These are phyloP conservation scores for Tachypleus tridentatus DNA, from an alignment of 1,140 invertebrate species.

Conservation along the genomic window DNA sequence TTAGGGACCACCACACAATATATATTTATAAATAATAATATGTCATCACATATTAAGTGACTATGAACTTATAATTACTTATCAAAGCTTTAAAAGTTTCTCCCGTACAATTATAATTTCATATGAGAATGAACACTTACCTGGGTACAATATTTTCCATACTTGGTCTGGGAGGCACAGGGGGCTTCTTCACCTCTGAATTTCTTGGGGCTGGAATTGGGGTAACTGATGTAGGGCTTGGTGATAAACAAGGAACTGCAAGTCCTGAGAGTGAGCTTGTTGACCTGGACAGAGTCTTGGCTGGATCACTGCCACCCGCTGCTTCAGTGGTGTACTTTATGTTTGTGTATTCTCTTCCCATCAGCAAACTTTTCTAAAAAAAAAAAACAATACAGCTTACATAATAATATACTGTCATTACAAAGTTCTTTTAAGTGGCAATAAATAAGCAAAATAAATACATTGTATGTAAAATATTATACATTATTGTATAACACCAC, in stretches of 20 bases:
- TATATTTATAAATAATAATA: too few relatives aligned
- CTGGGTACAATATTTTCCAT: slow-evolving; percentile 1
- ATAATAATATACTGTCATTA: too few relatives aligned
- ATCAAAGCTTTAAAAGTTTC: too few relatives aligned
- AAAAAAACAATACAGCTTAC: not conserved
- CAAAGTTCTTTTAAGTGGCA: too few relatives aligned
- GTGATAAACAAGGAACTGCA: not conserved
- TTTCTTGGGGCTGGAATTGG: slow-evolving; percentile 23
- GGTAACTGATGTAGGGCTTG: slow-evolving; percentile 19
- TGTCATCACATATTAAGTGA: too few relatives aligned
- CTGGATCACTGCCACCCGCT: slow-evolving; percentile 27
- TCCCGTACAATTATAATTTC: too few relatives aligned
- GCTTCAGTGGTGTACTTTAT: slow-evolving; percentile 45
- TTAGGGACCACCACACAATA: too few relatives aligned
- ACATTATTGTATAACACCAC: too few relatives aligned
- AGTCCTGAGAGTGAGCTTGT: slow-evolving; percentile 9
- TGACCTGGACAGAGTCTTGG: slow-evolving; percentile 18
- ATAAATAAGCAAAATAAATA: too few relatives aligned
- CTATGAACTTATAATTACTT: too few relatives aligned
- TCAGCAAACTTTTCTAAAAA: slow-evolving; percentile 57
- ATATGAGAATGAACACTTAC: too few relatives aligned
- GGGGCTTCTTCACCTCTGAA: slow-evolving; percentile 21
- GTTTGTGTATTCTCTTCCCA: slow-evolving; percentile 82
- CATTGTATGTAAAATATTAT: too few relatives aligned
- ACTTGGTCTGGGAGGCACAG: slow-evolving; percentile 21